A percentile compares a stretch with the other conserved stretches of the same genome.
phyloP scores from a whole-genome alignment of 2,113 vertebrate species.

The Falco punctatus region DNA sequence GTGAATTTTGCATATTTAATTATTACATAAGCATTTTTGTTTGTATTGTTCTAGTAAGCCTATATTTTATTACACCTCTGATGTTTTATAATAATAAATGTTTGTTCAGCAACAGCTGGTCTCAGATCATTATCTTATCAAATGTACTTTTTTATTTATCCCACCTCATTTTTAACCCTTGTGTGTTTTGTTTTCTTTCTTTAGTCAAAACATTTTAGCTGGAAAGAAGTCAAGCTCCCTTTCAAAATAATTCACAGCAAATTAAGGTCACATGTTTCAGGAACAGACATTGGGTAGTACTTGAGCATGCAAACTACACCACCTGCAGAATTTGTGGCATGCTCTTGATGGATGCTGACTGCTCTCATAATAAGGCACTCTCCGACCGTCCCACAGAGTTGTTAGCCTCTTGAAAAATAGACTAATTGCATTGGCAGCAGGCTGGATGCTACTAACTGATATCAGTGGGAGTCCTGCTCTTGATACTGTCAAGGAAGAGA shows the following conservation, averaged over 20 bases:
- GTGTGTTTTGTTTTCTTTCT: not conserved
- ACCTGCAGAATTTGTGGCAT: not conserved
- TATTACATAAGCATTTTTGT: slow-evolving; percentile 37
- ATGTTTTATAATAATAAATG: slow-evolving; percentile 63
- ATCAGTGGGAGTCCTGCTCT: not conserved
- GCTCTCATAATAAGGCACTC: not conserved
- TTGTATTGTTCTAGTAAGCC: slow-evolving; percentile 33
- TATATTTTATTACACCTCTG: slow-evolving; percentile 50
- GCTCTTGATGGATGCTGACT: not conserved
- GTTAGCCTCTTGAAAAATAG: not conserved
- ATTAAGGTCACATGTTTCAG: not conserved
- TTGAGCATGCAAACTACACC: not conserved
- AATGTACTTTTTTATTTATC: slow-evolving; percentile 49
- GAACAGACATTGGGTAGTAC: not conserved
- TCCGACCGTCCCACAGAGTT: not conserved
- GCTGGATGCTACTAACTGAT: not conserved
- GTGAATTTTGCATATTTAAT: slow-evolving; percentile 59
- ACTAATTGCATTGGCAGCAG: not conserved
- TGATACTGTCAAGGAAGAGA: not conserved
- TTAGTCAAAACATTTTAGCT: not conserved
- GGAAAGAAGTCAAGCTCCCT: not conserved
- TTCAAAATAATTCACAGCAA: not conserved
- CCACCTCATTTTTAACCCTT: slow-evolving; percentile 41
- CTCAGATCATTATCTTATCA: slow-evolving; percentile 41
- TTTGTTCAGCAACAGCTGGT: slow-evolving; percentile 61